These are phyloP conservation scores for Chionomys nivalis DNA, from an alignment of 2,113 vertebrate genomes.

Conservation along the genomic window DNA sequence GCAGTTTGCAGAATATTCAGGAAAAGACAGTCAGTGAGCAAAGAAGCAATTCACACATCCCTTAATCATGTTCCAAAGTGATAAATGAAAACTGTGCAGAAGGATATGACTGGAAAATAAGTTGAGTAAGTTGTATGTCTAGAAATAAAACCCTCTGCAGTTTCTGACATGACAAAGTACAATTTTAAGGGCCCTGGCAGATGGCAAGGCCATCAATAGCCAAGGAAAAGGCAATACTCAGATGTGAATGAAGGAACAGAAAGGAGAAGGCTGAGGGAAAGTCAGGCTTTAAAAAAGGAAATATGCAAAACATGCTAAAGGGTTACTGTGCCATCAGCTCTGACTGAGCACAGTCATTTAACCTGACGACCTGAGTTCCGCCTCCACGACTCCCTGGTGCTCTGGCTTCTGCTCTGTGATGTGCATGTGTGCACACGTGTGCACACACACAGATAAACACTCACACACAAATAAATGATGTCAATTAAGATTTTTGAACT, in stretches of 20 bases:
- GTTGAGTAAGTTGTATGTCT: neutral
- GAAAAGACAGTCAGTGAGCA: neutral
- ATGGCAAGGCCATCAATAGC: neutral
- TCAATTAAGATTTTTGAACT: neutral
- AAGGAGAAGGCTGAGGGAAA: constrained; percentile 5
- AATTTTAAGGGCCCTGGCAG: neutral
- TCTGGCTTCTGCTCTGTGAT: neutral
- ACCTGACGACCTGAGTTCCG: neutral
- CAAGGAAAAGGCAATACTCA: constrained; percentile 16
- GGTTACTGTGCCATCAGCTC: neutral
- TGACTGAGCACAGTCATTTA: neutral
- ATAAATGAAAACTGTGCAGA: neutral
- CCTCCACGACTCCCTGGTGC: neutral
- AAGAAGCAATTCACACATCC: neutral
- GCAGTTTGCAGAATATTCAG: neutral
- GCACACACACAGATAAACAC: neutral
- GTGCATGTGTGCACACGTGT: neutral
- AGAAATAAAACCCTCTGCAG: constrained; percentile 19
- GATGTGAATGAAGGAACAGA: neutral
- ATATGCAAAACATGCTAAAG: neutral
- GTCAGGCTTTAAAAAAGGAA: neutral
- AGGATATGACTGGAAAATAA: constrained; percentile 7
- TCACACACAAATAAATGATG: neutral
- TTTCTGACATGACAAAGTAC: neutral
- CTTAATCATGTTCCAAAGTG: constrained; percentile 15